These are phyloP conservation scores for Hypolimnas misippus DNA, from an alignment of 2,888 invertebrate genomes.

Conservation along the genomic window DNA sequence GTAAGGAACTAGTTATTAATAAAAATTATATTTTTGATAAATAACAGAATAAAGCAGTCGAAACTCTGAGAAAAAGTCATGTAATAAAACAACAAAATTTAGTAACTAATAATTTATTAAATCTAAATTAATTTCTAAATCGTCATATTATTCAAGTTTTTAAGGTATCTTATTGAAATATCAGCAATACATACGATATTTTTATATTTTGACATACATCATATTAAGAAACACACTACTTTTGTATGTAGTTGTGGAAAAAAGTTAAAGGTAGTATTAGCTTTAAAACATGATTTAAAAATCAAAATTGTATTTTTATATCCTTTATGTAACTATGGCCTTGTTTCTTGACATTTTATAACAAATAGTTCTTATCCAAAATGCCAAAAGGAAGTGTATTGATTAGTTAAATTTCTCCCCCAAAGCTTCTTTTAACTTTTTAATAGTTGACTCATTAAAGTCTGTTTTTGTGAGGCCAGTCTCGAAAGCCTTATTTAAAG, in stretches of 20 bases:
- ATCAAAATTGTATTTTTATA: no score
- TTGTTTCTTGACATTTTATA: neutral
- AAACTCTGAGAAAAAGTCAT: neutral
- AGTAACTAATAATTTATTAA: constrained; percentile 27
- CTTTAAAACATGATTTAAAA: no score
- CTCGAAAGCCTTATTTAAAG: constrained; percentile 64
- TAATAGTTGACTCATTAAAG: constrained; percentile 84
- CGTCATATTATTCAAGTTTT: constrained; percentile 5
- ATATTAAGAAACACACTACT: neutral
- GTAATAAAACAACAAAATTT: constrained; percentile 7
- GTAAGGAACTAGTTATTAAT: no score
- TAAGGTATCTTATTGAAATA: neutral
- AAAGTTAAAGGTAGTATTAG: no score
- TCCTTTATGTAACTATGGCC: no score
- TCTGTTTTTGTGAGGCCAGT: constrained; percentile 73
- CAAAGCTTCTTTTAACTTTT: constrained; percentile 81
- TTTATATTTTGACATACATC: neutral
- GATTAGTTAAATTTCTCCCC: constrained; percentile 84
- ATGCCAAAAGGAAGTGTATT: constrained; percentile 37
- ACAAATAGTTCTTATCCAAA: neutral
- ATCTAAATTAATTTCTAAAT: constrained; percentile 20
- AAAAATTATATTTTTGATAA: no score
- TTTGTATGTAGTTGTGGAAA: no score
- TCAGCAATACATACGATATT: neutral
- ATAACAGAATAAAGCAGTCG: no score